Conservation (phyloP, 2,888 invertebrate species). For the Glomeris marginata region DNA sequence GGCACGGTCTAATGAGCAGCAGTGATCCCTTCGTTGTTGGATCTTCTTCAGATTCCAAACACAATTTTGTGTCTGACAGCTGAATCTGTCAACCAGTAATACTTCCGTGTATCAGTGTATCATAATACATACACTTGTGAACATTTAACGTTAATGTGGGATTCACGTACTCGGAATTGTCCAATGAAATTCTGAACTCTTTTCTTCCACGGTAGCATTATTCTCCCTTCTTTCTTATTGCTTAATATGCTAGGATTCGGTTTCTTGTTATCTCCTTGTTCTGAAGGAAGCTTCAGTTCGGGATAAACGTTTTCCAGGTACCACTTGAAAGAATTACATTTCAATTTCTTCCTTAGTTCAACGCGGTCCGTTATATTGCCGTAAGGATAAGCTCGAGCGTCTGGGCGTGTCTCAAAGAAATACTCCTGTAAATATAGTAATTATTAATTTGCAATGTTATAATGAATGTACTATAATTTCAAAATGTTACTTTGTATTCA, state of each 20-base stretch:
- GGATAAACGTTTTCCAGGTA: constrained; percentile 74
- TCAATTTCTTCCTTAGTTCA: constrained; percentile 50
- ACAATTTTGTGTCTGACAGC: constrained; percentile 53
- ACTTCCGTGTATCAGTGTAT: neutral
- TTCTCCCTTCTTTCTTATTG: constrained; percentile 31
- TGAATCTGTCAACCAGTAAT: constrained; percentile 39
- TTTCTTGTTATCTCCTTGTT: constrained; percentile 26
- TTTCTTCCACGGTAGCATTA: constrained; percentile 69
- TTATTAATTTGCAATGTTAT: neutral
- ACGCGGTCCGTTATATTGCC: constrained; percentile 68
- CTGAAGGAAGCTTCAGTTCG: constrained; percentile 49
- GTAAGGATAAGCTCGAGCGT: constrained; percentile 36
- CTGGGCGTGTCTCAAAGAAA: constrained; percentile 50
- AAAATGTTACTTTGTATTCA: constrained; percentile 51
- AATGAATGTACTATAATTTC: neutral
- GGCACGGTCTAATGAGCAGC: constrained; percentile 52
- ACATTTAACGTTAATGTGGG: constrained; percentile 2
- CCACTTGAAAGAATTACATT: constrained; percentile 75
- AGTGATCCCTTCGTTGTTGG: constrained; percentile 60
- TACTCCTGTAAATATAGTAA: constrained; percentile 42
- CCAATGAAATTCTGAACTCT: constrained; percentile 33
- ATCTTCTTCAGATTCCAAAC: constrained; percentile 62
- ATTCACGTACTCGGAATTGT: constrained; percentile 24
- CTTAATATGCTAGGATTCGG: constrained; percentile 30
- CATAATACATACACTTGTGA: neutral